Evolutionary conservation across 2,888 invertebrate species (phyloP).

Genomic region (Proisotoma minuta): DNA sequence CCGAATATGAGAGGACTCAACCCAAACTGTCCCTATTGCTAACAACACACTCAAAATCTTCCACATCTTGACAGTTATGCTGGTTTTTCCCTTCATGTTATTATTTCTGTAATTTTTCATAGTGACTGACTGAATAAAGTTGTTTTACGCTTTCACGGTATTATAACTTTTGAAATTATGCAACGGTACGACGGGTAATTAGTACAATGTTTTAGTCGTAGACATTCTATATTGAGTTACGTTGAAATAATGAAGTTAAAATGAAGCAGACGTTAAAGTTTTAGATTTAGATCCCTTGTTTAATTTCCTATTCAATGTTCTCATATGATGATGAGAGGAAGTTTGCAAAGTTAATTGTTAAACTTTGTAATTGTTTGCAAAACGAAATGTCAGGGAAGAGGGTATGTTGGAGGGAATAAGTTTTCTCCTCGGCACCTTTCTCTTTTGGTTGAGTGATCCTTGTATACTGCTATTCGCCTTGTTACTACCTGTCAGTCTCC

Average conservation of each 20-base stretch:
- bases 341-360: conserved; percentile 12
- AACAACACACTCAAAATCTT: not conserved
- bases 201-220: too few relatives aligned
- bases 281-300: not conserved
- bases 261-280: not conserved
- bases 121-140: too few relatives aligned
- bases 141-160: too few relatives aligned
- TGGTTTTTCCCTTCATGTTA: not conserved
- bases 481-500: too few relatives aligned
- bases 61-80: not conserved
- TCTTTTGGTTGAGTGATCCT: too few relatives aligned
- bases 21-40: not conserved
- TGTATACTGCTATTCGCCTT: too few relatives aligned
- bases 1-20: conserved; percentile 26
- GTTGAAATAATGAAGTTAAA: too few relatives aligned
- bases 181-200: too few relatives aligned
- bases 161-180: too few relatives aligned
- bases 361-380: conserved; percentile 16
- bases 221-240: too few relatives aligned
- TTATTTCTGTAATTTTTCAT: too few relatives aligned
- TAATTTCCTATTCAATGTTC: not conserved
- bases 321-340: not conserved
- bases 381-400: conserved; percentile 2
- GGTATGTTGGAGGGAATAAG: not conserved
- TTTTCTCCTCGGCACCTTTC: not conserved